phyloP scores from a whole-genome alignment of 2,113 vertebrate species.

The Malurus alboscapulatus region DNA sequence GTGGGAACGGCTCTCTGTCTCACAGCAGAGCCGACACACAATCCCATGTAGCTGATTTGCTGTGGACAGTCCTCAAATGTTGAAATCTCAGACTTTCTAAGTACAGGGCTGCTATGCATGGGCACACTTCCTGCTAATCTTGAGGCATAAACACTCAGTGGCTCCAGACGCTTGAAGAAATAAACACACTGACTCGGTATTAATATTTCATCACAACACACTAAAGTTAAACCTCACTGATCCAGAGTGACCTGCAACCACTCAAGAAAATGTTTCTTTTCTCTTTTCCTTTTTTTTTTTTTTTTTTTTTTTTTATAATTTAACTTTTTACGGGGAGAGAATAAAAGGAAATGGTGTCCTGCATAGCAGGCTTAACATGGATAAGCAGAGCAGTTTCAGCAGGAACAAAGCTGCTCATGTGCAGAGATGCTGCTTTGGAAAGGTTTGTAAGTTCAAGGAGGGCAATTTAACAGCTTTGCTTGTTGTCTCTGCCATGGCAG shows the following conservation, averaged over 20 bases:
- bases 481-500: not conserved
- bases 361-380: conserved; percentile 44
- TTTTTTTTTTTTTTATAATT: conserved; percentile 71
- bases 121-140: conserved; percentile 69
- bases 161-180: conserved; percentile 72
- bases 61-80: conserved; percentile 20
- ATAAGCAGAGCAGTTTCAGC: not conserved
- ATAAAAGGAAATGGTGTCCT: conserved; percentile 44
- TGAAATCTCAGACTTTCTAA: conserved; percentile 58
- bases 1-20: not conserved
- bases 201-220: conserved; percentile 78
- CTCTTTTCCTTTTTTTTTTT: not conserved
- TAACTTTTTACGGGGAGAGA: conserved; percentile 62
- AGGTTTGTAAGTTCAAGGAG: conserved; percentile 14
- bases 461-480: not conserved
- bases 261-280: conserved; percentile 72
- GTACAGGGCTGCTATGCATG: conserved; percentile 58
- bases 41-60: conserved; percentile 16
- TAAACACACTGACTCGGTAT: conserved; percentile 72
- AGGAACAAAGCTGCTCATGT: not conserved
- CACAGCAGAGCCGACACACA: conserved; percentile 33
- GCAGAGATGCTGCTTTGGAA: not conserved
- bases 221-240: conserved; percentile 74
- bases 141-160: conserved; percentile 66
- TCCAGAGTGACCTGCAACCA: conserved; percentile 75